These are phyloP conservation scores for Centropristis striata DNA, from an alignment of 2,113 vertebrate genomes.

Conservation along the genomic window DNA sequence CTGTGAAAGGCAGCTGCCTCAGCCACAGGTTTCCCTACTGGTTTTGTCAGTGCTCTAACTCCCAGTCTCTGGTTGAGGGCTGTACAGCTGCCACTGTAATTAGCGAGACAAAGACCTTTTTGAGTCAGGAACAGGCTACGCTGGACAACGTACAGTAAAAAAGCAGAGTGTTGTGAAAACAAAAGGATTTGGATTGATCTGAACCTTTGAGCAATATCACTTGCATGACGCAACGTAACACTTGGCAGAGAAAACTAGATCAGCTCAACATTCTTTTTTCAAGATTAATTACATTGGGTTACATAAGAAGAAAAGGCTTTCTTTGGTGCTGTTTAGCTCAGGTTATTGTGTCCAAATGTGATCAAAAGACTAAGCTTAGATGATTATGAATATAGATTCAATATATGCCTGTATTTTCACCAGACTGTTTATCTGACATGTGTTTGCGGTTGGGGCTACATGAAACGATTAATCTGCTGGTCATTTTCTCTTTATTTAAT, in stretches of 20 bases:
- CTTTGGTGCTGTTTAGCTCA: neutral
- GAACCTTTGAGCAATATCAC: conserved; percentile 50
- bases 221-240: conserved; percentile 43
- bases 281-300: conserved; percentile 40
- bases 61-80: conserved; percentile 69
- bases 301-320: neutral
- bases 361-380: neutral
- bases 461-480: no score
- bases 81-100: conserved; percentile 80
- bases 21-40: conserved; percentile 72
- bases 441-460: no score
- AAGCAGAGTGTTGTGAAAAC: conserved; percentile 48
- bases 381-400: neutral
- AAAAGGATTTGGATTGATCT: conserved; percentile 50
- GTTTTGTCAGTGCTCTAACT: conserved; percentile 73
- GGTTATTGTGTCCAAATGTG: neutral
- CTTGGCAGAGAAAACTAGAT: conserved; percentile 34
- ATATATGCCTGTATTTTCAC: neutral
- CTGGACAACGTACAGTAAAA: conserved; percentile 59
- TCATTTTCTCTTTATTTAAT: no score
- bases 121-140: conserved; percentile 55
- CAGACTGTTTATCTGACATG: no score
- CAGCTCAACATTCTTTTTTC: conserved; percentile 42
- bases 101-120: conserved; percentile 77
- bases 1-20: conserved; percentile 69